Evolutionary conservation across 2,113 vertebrate genomes (phyloP).

Genomic region (Psittacara wagleri): DNA sequence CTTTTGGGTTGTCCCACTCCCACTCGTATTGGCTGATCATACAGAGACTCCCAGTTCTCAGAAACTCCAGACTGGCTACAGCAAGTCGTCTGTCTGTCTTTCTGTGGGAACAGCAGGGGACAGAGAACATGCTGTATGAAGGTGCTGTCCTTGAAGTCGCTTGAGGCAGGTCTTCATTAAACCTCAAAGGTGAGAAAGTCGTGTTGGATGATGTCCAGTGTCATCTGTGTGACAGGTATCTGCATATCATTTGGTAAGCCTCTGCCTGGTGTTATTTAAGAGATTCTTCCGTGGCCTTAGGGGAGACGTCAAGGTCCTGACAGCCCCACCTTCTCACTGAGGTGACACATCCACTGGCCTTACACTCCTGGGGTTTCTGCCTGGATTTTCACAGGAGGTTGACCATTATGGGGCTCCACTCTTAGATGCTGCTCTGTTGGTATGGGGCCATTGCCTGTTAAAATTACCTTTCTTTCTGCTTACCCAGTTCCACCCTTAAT

Average conservation of each 20-base stretch:
- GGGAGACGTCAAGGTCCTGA: not conserved
- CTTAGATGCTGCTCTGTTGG: not conserved
- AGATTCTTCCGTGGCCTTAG: not conserved
- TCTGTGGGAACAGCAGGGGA: not conserved
- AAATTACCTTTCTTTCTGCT: not conserved
- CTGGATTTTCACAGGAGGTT: not conserved
- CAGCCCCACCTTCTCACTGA: not conserved
- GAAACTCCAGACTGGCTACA: not conserved
- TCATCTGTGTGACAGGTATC: not conserved
- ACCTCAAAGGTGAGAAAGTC: not conserved
- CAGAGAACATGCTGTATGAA: fast-evolving
- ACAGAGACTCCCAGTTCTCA: fast-evolving
- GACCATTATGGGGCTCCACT: not conserved
- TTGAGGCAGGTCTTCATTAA: not conserved
- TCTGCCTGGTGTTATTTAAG: not conserved
- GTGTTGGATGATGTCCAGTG: not conserved
- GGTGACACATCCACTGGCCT: fast-evolving
- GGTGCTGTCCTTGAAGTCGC: not conserved
- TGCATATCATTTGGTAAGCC: not conserved
- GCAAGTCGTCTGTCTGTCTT: not conserved
- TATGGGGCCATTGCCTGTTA: no score
- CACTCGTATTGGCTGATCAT: fast-evolving
- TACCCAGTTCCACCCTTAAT: not conserved
- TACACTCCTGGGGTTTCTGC: not conserved
- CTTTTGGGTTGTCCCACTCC: fast-evolving